Base-by-base conservation (phyloP, 1,140 invertebrate species). In the Apocrypta bakeri region DNA sequence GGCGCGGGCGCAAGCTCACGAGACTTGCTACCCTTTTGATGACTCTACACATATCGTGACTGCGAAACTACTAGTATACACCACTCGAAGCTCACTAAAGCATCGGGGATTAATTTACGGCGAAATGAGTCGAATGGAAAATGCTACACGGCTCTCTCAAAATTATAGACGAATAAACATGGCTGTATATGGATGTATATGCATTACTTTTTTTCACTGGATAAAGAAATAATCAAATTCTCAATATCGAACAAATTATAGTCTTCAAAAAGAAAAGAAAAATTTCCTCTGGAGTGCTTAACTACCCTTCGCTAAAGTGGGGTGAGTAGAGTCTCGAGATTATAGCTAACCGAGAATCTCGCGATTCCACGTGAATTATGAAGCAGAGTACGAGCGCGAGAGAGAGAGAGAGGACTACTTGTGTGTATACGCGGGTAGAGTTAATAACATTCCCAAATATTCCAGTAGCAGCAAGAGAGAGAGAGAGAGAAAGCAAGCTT, bases 391-490 rank as follows among this genome's bases (percentile, higher is more conserved):
- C 64, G 64, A 66, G 31, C 63, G 31, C 14, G 27, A 31, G 25
- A 66, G 64, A 68, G 25, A 68, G 64, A 29, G 68, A 25, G 69
- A 40, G 48, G n/a, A 56, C 48, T 56, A 24, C 31, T 63, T 64
- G 74, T 48, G 37, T 48, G 42, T 72, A 72, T 66, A 71, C 78
- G 78, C 68, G 68, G 72, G 66, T 68, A 31, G 78, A 68, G 78
- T 79, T 79, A 71, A 79, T 79, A 79, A 79, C 66, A 79, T 79
- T 79, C 66, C 78, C 78, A 79, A 71, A 79, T 79, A 79, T 79
- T 71, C 66, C 29, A 9, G 12, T 25, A 27, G 27, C 21, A n/a
- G 33, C 37, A 25, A 29, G 24, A 14, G 63, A 29, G 63, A 64
- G 25, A 27, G 63, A 64, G 63, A 8, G 63, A 27, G 63, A 66